These are phyloP conservation scores for Hirundichthys speculiger DNA, from an alignment of 2,113 vertebrate species.

Conservation along the genomic window DNA sequence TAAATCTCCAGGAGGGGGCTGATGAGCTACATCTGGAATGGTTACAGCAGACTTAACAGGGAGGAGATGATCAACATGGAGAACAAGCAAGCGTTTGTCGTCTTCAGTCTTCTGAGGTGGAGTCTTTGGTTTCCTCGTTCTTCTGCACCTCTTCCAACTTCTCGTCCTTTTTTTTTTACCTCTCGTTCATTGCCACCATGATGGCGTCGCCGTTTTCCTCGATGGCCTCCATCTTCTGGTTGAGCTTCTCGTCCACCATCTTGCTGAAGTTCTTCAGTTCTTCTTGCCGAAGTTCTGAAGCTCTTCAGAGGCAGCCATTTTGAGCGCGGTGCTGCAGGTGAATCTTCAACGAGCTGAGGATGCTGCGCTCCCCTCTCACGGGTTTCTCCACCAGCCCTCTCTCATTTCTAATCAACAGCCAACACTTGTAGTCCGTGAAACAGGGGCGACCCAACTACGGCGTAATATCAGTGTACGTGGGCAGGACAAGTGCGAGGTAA, in stretches of 20 bases:
- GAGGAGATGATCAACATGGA: constrained; percentile 86
- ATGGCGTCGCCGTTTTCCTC: constrained; percentile 96
- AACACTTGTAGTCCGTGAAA: too few relatives aligned
- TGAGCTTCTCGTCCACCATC: constrained; percentile 98
- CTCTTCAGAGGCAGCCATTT: constrained; percentile 81
- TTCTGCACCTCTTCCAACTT: constrained; percentile 95
- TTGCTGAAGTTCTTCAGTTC: constrained; percentile 98
- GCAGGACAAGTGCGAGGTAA: too few relatives aligned
- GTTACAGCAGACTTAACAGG: constrained; percentile 72
- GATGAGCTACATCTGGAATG: constrained; percentile 81
- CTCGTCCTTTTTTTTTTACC: constrained; percentile 98
- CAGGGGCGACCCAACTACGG: too few relatives aligned
- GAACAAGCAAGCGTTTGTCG: constrained; percentile 77
- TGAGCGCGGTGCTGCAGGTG: constrained; percentile 32
- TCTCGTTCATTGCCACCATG: constrained; percentile 94
- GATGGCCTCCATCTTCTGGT: constrained; percentile 97
- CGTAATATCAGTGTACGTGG: too few relatives aligned
- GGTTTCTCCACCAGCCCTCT: too few relatives aligned
- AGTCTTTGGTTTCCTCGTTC: constrained; percentile 97
- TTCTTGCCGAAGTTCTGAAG: constrained; percentile 95
- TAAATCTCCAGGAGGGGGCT: constrained; percentile 52
- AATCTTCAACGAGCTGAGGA: too few relatives aligned
- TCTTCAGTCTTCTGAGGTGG: constrained; percentile 81
- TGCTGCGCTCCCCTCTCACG: too few relatives aligned
- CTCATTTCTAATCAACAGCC: too few relatives aligned